phyloP scores from a whole-genome alignment of 2,797 vertebrate genomes.

The Sebastiscus albofasciatus region DNA sequence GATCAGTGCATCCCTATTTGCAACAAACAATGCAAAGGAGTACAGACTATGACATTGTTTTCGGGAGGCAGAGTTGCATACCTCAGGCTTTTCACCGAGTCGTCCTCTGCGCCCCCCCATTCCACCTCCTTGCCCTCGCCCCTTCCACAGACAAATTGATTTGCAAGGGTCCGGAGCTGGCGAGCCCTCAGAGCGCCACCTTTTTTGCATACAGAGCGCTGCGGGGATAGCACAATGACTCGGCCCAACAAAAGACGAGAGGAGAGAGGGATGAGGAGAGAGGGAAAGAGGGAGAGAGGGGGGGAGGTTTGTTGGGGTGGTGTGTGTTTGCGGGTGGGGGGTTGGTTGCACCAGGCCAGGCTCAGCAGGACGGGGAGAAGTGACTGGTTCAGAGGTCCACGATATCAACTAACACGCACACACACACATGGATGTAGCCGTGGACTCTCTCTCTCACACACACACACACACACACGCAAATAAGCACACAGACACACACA shows the following conservation, averaged over 20 bases:
- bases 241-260: conserved; percentile 84
- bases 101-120: conserved; percentile 22
- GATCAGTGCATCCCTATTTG: no score
- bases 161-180: conserved; percentile 92
- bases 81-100: conserved; percentile 51
- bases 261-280: conserved; percentile 45
- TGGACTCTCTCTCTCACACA: conserved; percentile 30
- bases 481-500: neutral
- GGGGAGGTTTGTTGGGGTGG: neutral
- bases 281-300: neutral
- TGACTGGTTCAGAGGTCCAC: conserved; percentile 90
- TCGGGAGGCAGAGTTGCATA: conserved; percentile 35
- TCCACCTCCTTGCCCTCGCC: conserved; percentile 57
- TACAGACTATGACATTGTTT: conserved; percentile 35
- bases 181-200: conserved; percentile 80
- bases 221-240: conserved; percentile 81
- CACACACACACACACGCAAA: conserved; percentile 16
- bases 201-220: conserved; percentile 90
- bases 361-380: conserved; percentile 89
- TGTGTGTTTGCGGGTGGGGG: conserved; percentile 28
- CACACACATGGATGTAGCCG: conserved; percentile 70
- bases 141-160: conserved; percentile 93
- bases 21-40: conserved; percentile 18
- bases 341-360: conserved; percentile 69
- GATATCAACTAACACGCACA: conserved; percentile 62